Percentiles rank a stretch among this genome's conserved stretches.
Evolutionary conservation across 2,888 invertebrate species (phyloP).

Genomic region (Drosophila nr. perissopoda): DNA sequence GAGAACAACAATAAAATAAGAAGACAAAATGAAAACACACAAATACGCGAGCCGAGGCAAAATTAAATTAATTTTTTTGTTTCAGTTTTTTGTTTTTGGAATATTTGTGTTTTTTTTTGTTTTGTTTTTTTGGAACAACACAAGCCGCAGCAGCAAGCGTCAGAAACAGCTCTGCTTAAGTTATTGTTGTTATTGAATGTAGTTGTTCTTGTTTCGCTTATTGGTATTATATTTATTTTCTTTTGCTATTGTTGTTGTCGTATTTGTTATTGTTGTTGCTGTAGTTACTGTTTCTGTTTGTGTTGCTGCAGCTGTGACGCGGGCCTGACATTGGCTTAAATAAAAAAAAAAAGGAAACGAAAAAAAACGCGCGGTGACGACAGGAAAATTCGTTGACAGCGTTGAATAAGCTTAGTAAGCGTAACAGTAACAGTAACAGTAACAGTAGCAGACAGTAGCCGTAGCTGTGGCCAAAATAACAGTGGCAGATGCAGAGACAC

Average conservation of each 20-base stretch:
- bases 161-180: constrained; percentile 43
- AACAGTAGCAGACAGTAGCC: constrained; percentile 11
- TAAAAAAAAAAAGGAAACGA: neutral
- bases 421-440: neutral
- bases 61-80: constrained; percentile 46
- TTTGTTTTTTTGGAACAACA: constrained; percentile 22
- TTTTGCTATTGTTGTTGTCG: constrained; percentile 21
- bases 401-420: neutral
- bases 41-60: constrained; percentile 49
- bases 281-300: constrained; percentile 24
- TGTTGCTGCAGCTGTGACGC: constrained; percentile 50
- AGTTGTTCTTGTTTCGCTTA: constrained; percentile 40
- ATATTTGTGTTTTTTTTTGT: constrained; percentile 12
- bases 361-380: constrained; percentile 13
- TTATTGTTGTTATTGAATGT: constrained; percentile 47
- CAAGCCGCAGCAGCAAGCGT: constrained; percentile 23
- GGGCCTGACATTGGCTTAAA: constrained; percentile 43
- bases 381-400: constrained; percentile 23
- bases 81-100: constrained; percentile 32
- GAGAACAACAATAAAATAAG: constrained; percentile 31
- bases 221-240: constrained; percentile 9
- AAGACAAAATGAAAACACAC: constrained; percentile 55
- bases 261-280: constrained; percentile 29
- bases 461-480: constrained; percentile 1
- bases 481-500: constrained; percentile 34